phyloP scores from a whole-genome alignment of 2,797 vertebrate genomes.

The Acanthurus leucopareius region DNA sequence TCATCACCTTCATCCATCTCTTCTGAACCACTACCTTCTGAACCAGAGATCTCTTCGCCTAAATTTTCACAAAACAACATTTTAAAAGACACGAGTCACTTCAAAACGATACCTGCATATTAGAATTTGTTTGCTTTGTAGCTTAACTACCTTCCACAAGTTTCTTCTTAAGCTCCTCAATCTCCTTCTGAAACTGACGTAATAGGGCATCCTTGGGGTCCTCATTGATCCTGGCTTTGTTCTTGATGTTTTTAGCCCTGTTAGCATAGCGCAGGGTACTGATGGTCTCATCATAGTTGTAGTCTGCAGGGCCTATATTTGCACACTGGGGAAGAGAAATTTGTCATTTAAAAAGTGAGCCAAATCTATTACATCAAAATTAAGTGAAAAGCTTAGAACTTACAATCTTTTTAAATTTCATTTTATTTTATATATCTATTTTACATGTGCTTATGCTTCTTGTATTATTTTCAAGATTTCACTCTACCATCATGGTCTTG shows the following conservation, averaged over 20 bases:
- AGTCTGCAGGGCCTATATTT: conserved; percentile 98
- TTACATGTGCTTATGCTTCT: not conserved
- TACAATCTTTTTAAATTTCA: not conserved
- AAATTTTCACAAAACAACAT: conserved; percentile 22
- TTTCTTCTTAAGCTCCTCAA: conserved; percentile 98
- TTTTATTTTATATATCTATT: too few relatives aligned
- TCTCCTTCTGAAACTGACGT: conserved; percentile 98
- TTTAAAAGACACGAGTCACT: not conserved
- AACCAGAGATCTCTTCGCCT: conserved; percentile 99
- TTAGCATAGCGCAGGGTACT: conserved; percentile 98
- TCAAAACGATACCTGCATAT: not conserved
- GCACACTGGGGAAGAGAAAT: conserved; percentile 89
- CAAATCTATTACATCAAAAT: not conserved
- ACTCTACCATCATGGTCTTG: conserved; percentile 98
- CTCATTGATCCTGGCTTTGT: conserved; percentile 99
- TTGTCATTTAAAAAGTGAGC: conserved; percentile 12
- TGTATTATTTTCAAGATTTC: conserved; percentile 5
- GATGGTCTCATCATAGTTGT: conserved; percentile 99
- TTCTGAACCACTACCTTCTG: conserved; percentile 94
- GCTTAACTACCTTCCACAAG: conserved; percentile 90
- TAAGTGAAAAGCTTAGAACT: not conserved
- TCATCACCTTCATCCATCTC: conserved; percentile 95
- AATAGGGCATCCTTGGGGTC: conserved; percentile 97
- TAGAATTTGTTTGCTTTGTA: not conserved
- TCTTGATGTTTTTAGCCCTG: conserved; percentile 99